Percentiles rank a stretch among this genome's conserved stretches.
Evolutionary conservation across 2,113 vertebrate species (phyloP).

Genomic region (Machaerirhynchus nigripectus): DNA sequence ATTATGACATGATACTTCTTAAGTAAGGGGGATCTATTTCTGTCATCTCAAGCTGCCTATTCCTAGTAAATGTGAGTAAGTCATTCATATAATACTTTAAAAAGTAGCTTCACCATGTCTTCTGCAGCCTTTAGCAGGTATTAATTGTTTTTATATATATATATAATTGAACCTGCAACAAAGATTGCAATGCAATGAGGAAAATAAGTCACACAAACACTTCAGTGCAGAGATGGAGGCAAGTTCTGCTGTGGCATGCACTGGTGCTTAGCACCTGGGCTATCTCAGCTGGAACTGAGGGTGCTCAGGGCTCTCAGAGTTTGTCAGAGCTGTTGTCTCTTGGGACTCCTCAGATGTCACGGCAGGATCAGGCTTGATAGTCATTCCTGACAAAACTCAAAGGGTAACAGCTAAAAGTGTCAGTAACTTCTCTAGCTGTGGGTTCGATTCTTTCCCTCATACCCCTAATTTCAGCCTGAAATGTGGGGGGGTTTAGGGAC

Average conservation of each 20-base stretch:
- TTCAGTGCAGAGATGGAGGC: neutral
- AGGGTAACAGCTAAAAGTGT: neutral
- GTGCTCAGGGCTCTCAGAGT: neutral
- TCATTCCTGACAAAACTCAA: neutral
- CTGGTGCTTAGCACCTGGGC: neutral
- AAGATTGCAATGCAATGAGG: neutral
- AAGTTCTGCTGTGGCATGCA: rapidly evolving
- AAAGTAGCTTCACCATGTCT: neutral
- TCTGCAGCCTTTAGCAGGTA: neutral
- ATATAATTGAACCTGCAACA: neutral
- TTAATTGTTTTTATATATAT: neutral
- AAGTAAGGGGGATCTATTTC: neutral
- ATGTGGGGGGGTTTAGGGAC: rapidly evolving
- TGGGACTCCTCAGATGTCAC: neutral
- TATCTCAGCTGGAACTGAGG: neutral
- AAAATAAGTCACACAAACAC: neutral
- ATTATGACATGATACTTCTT: neutral
- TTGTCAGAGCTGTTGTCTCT: neutral
- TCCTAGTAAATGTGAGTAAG: neutral
- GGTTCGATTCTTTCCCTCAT: neutral
- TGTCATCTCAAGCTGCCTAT: neutral
- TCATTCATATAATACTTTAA: neutral
- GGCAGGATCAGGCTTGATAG: neutral
- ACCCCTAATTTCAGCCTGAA: neutral
- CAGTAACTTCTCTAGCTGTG: neutral